These are phyloP conservation scores for Anguilla pacifica DNA, from an alignment of 2,797 vertebrate genomes.

Conservation along the genomic window DNA sequence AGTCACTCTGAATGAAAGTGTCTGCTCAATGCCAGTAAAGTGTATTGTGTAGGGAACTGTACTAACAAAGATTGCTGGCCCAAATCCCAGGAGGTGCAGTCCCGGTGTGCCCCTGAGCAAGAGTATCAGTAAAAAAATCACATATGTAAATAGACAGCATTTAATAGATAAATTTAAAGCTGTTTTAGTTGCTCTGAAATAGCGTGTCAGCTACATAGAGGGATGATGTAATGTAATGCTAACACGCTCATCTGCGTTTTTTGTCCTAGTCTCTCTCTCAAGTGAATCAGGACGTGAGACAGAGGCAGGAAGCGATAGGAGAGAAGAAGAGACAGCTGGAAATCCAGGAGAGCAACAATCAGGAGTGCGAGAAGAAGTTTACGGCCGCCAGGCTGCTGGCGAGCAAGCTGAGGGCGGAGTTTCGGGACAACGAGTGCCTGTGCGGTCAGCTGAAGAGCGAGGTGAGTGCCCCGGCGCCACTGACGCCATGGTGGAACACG, in stretches of 20 bases:
- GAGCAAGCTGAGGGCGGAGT: constrained; percentile 68
- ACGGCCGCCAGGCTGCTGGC: constrained; percentile 67
- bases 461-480: constrained; percentile 64
- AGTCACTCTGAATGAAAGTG: not conserved
- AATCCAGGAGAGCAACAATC: constrained; percentile 82
- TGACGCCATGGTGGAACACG: not conserved
- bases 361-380: constrained; percentile 82
- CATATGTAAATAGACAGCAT: not conserved
- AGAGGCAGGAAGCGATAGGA: constrained; percentile 72
- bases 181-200: not conserved
- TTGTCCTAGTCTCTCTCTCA: constrained; percentile 74
- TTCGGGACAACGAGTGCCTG: constrained; percentile 74
- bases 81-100: not conserved
- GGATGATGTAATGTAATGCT: not conserved
- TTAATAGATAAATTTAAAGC: not conserved
- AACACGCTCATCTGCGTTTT: constrained; percentile 32
- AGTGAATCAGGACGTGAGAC: constrained; percentile 76
- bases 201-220: not conserved
- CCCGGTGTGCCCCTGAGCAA: not conserved
- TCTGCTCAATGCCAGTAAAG: not conserved
- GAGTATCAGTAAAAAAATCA: not conserved
- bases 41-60: not conserved
- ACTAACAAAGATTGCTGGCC: not conserved
- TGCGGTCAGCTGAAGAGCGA: constrained; percentile 78
- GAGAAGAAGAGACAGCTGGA: constrained; percentile 82